Evolutionary conservation across 2,888 invertebrate genomes (phyloP), one percentile per base, ranked within the genome.

Genomic region (Mesoligia furuncula): DNA sequence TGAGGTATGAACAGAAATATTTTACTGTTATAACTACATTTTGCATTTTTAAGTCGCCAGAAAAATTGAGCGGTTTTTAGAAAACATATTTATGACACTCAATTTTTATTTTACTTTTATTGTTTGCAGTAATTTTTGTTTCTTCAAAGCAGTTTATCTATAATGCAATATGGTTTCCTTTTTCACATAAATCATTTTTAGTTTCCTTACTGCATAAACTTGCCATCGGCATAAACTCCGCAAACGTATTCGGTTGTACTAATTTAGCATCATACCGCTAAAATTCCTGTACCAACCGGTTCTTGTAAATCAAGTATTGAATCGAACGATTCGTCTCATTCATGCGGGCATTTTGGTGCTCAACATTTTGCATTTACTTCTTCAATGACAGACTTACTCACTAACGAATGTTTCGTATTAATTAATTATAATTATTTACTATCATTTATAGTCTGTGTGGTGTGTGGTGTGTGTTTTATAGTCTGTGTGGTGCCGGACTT

Each of bases 291-390:
- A 69, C 70, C 84, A 66, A 80, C 81, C 77, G 77, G 77, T 83
- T 83, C 54, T 73, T 36, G 64, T 20, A 7, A 81, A 84, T 75
- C 66, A 73, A 73, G 76, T 84, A 85, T 75, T 75, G 39, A 62
- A 73, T 71, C 62, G 73, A 85, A 79, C 79, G 79, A 84, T 85
- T 81, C 70, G 75, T 78, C 75, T 78, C 84, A 85, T 73, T 85
- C 75, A 84, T 84, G 78, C 85, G 85, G 75, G 77, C n/a, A 36
- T 67, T 77, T 54, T 13, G 59, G 8, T 54, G n/a, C 39, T 51
- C 6, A 36, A 61, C 1, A 62, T 70, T 68, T 65, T 36, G 7
- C 20, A 31, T 39, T 62, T 45, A 64, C 8, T 59, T 20, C 61
- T 70, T 71, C 1, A 57, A 64, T 51, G 8, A 24, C 24, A 67